Base-by-base conservation (phyloP, 1,140 invertebrate species). In the Phenacoccus solenopsis region DNA sequence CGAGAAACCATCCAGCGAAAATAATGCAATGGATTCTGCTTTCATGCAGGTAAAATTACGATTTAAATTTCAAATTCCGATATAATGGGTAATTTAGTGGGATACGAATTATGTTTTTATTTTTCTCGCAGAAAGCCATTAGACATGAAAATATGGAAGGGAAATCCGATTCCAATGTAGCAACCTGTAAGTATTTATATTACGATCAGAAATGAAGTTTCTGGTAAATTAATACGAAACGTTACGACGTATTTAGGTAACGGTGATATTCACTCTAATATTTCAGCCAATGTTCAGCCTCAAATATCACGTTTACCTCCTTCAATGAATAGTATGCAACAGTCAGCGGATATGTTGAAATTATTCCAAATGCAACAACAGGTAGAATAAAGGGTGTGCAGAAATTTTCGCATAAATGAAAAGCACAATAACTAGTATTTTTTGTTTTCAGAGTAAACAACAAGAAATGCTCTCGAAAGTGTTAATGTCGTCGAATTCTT, bases 401-500 rank as follows among this genome's bases (percentile, higher is more conserved):
- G n/a, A 38, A 38, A 38, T 9, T n/a, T n/a, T n/a, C n/a, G n/a
- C n/a, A n/a, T n/a, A n/a, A n/a, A n/a, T n/a, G 9, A 38, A 38
- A 38, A 10, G 9, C 32, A 38, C n/a, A 10, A 9, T 38, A 10
- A 38, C 32, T 25, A 10, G 25, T 24, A 64, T 64, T 24, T 3
- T 10, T 64, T 20, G 21, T 22, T 64, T 64, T 24, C 16, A 64
- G 59, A 64, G 25, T 64, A 64, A 64, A 68, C 82, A 79, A 70
- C 75, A 76, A 30, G 73, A 72, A 30, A 35, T 67, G 24, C 30
- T 64, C 67, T 30, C 70, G 69, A 59, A 69, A 73, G 32, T 72
- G 64, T 59, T 69, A 67, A 70, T 57, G 49, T 25, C 68, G 38
- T 71, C 67, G 22, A 69, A 67, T 38, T 59, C 72, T 27, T 32